Conservation (phyloP, 2,113 vertebrate genomes). For the Centrocercus urophasianus region DNA sequence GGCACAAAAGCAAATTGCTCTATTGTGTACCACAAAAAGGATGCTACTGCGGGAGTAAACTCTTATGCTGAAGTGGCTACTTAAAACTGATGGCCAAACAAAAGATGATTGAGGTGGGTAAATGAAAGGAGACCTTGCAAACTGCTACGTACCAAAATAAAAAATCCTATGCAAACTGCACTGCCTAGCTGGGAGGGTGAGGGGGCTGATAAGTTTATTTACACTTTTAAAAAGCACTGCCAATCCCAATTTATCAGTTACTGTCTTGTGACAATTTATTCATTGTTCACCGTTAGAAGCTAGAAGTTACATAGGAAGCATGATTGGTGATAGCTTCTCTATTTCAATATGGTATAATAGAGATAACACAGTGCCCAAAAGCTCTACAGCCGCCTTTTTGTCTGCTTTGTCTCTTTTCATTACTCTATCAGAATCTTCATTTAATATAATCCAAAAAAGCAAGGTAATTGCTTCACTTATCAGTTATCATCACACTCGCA, state of each 20-base stretch:
- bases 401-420: constrained; percentile 89
- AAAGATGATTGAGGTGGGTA: constrained; percentile 49
- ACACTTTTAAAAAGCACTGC: constrained; percentile 81
- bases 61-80: constrained; percentile 35
- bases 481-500: constrained; percentile 84
- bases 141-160: constrained; percentile 36
- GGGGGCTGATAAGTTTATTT: constrained; percentile 82
- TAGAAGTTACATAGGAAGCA: constrained; percentile 86
- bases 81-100: constrained; percentile 61
- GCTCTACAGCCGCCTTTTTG: constrained; percentile 84
- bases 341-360: constrained; percentile 88
- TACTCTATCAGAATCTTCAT: constrained; percentile 90
- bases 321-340: constrained; percentile 88
- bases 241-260: constrained; percentile 88
- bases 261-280: constrained; percentile 88
- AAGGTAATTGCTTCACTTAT: constrained; percentile 90
- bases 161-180: constrained; percentile 65
- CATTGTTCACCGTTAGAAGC: constrained; percentile 85
- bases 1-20: constrained; percentile 29
- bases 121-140: constrained; percentile 63
- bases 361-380: constrained; percentile 88
- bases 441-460: constrained; percentile 90
- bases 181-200: constrained; percentile 66
- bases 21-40: background rate
- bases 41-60: constrained; percentile 16